Percentiles rank a stretch among this genome's conserved stretches.
These are phyloP conservation scores for Panopea generosa DNA, from an alignment of 2,888 invertebrate species.

Conservation along the genomic window DNA sequence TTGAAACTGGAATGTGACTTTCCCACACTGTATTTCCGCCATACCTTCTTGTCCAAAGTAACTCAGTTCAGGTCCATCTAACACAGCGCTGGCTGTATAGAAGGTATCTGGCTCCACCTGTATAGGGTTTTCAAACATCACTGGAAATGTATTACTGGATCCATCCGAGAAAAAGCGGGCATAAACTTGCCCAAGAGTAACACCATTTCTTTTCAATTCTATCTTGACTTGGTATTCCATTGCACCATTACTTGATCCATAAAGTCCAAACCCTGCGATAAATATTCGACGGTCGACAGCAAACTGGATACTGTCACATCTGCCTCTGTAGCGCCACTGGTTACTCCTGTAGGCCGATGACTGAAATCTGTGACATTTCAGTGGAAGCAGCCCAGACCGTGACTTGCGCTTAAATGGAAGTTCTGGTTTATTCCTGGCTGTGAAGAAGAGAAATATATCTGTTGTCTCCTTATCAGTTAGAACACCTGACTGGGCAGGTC, in stretches of 20 bases:
- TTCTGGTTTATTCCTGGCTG: constrained; percentile 94
- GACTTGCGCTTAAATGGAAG: constrained; percentile 93
- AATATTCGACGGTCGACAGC: constrained; percentile 98
- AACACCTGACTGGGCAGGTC: constrained; percentile 96
- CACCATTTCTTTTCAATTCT: constrained; percentile 94
- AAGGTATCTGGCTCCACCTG: constrained; percentile 97
- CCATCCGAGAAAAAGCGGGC: constrained; percentile 98
- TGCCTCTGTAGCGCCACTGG: constrained; percentile 98
- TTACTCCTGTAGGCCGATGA: constrained; percentile 98
- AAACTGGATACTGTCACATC: constrained; percentile 98
- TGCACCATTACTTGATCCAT: constrained; percentile 98
- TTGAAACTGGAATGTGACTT: constrained; percentile 98
- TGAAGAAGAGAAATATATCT: constrained; percentile 97
- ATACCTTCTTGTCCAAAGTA: constrained; percentile 99
- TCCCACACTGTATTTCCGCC: constrained; percentile 94
- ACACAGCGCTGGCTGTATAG: constrained; percentile 97
- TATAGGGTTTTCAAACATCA: constrained; percentile 91
- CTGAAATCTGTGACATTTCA: constrained; percentile 98
- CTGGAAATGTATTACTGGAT: constrained; percentile 97
- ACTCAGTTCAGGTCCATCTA: constrained; percentile 97
- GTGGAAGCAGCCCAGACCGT: constrained; percentile 94
- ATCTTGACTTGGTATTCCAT: constrained; percentile 98
- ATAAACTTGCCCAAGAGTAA: constrained; percentile 95
- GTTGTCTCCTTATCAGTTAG: constrained; percentile 96
- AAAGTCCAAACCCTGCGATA: constrained; percentile 97